Evolutionary conservation across 2,113 vertebrate genomes (phyloP).

Genomic region (Pterophyllum scalare): DNA sequence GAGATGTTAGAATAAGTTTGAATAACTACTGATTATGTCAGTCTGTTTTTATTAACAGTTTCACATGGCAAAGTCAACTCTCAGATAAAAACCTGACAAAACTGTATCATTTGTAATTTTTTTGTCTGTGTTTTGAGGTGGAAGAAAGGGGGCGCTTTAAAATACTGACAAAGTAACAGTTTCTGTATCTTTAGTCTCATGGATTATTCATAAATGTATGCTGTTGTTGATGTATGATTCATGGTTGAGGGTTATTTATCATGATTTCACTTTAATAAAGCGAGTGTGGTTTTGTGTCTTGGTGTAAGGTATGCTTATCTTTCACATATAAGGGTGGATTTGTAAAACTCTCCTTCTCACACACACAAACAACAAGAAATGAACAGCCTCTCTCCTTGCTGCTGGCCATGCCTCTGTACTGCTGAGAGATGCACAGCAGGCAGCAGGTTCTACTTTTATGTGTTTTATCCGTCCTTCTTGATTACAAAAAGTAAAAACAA

Average conservation of each 20-base stretch:
- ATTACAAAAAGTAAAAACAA: neutral
- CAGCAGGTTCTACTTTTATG: neutral
- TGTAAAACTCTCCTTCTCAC: neutral
- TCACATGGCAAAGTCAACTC: no score
- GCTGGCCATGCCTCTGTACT: neutral
- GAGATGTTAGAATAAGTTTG: no score
- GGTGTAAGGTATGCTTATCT: neutral
- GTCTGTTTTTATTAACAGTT: no score
- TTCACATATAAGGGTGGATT: neutral
- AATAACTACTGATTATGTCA: no score
- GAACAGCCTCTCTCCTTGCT: neutral
- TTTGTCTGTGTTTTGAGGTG: neutral
- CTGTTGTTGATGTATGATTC: constrained; percentile 8
- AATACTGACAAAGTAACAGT: neutral
- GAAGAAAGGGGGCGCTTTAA: neutral
- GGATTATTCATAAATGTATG: neutral
- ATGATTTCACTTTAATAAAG: constrained; percentile 1
- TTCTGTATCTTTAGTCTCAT: neutral
- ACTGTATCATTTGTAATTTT: neutral
- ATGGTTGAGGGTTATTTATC: neutral
- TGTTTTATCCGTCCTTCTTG: neutral
- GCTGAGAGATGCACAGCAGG: neutral
- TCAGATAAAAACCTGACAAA: no score
- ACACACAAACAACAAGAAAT: neutral
- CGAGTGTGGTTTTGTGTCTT: neutral